Evolutionary conservation across 2,888 invertebrate species (phyloP).

Genomic region (Clitarchus hookeri): DNA sequence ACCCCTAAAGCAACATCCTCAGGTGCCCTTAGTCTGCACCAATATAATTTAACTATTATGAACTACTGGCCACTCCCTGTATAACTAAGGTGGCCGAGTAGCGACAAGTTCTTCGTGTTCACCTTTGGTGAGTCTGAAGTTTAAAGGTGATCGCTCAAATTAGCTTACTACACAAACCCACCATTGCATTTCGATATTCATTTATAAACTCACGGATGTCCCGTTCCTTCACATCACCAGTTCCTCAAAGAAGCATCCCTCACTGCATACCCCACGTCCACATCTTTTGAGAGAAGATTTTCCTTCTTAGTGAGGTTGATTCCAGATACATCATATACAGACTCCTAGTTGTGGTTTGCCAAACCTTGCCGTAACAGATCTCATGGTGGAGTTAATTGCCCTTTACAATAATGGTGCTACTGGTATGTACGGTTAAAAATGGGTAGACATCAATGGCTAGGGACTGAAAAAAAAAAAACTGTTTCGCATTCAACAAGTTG

Average conservation of each 20-base stretch:
- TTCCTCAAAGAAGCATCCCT: not conserved
- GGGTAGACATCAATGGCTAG: not conserved
- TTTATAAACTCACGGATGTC: not conserved
- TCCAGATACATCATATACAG: not conserved
- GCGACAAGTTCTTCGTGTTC: too few relatives aligned
- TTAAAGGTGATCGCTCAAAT: not conserved
- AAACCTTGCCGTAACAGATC: not conserved
- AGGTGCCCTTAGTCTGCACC: too few relatives aligned
- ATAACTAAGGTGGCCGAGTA: too few relatives aligned
- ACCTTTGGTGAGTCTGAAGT: conserved; percentile 5
- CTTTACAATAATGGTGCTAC: not conserved
- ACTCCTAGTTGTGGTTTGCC: not conserved
- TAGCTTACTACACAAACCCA: not conserved
- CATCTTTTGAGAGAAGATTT: not conserved
- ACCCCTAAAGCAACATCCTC: too few relatives aligned
- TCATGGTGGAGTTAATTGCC: not conserved
- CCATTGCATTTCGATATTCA: not conserved
- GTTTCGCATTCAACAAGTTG: not conserved
- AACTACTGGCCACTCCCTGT: too few relatives aligned
- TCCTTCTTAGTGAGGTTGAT: not conserved
- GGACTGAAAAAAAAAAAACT: not conserved
- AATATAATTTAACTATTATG: too few relatives aligned
- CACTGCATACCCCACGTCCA: not conserved
- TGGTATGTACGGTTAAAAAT: not conserved
- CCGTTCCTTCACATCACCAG: not conserved